A percentile compares a stretch with the other conserved stretches of the same genome.
These are phyloP conservation scores for Bradysia coprophila DNA, from an alignment of 1,140 invertebrate genomes.

Conservation along the genomic window DNA sequence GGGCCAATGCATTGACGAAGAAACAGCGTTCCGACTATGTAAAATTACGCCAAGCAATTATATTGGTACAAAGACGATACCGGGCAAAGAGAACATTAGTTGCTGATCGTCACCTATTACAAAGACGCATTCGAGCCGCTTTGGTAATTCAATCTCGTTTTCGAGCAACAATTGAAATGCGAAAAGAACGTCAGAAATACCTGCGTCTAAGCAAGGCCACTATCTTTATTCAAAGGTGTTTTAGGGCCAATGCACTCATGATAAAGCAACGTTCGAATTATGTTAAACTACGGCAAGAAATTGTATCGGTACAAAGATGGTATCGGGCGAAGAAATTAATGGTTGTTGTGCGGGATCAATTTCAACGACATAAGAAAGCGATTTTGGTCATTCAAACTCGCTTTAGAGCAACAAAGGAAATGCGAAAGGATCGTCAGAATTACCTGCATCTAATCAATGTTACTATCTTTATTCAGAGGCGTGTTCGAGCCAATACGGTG, in stretches of 20 bases:
- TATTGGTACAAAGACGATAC: not conserved
- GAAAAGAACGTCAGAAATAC: slow-evolving; percentile 10
- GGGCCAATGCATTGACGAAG: too few species aligned
- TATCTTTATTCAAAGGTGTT: slow-evolving; percentile 18
- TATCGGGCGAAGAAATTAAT: not conserved
- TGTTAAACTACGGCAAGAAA: slow-evolving; percentile 4
- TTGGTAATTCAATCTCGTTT: slow-evolving; percentile 15
- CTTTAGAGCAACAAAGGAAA: not conserved
- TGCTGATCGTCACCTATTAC: not conserved
- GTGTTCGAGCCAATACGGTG: slow-evolving; percentile 23
- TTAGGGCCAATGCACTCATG: slow-evolving; percentile 8
- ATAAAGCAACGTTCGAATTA: slow-evolving; percentile 15
- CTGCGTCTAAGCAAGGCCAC: slow-evolving; percentile 8
- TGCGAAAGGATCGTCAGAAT: not conserved
- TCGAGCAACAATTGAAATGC: slow-evolving; percentile 11
- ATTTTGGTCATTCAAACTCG: not conserved
- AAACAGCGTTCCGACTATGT: slow-evolving; percentile 14
- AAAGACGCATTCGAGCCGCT: not conserved
- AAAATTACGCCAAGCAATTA: not conserved
- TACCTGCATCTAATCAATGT: slow-evolving; percentile 10
- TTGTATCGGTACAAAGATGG: not conserved
- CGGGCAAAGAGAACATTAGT: not conserved
- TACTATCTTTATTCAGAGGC: slow-evolving; percentile 24
- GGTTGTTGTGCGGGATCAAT: not conserved
- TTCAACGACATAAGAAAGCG: not conserved